Evolutionary conservation across 2,888 invertebrate genomes (phyloP), one percentile per base, ranked within the genome.

Genomic region (Tetragnatha montana): DNA sequence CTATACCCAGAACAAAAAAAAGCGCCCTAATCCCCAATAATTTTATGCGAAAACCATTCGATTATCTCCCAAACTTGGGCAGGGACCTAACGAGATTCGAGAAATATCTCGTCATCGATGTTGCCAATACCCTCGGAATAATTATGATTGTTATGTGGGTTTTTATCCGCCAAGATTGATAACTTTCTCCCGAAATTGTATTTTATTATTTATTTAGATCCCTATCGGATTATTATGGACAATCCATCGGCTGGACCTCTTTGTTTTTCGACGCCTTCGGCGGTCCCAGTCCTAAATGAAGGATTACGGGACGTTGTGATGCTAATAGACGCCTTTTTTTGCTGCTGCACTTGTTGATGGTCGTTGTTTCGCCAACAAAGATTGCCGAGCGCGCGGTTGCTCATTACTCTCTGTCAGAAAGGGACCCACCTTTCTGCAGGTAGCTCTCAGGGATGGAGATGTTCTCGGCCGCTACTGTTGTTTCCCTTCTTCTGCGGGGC

Each of bases 191-290:
- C 76, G 51, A 88, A 88, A 82, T 82, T 76, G 79, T 88, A 82
- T 88, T 88, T 88, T 88, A 88, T 88, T 88, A 82, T 88, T 88
- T 88, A 88, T 88, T 88, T 82, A 88, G 87, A 88, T 88, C 81
- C 78, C 78, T 88, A 88, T 88, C 87, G 87, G 70, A 86, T 82
- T 82, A 85, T 85, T 85, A 85, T 82, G 60, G 73, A 74, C 60
- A 82, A 47, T 21, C 21, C 21, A 21, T 47, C 69, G 19, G 70
- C 68, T 74, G 14, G 8, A 17, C 22, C 8, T 60, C 17, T 51
- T 82, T 35, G 22, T 73, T 74, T 60, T 51, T 21, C 17, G 60
- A 60, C 60, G 60, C 60, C 8, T 60, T 12, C 75, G 49, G 35
- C 49, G 7, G 10, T 47, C 71, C 85, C 19, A 17, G 51, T 49